These are phyloP conservation scores for Myotis findleyi DNA, from an alignment of 2,797 vertebrate genomes.

Conservation along the genomic window DNA sequence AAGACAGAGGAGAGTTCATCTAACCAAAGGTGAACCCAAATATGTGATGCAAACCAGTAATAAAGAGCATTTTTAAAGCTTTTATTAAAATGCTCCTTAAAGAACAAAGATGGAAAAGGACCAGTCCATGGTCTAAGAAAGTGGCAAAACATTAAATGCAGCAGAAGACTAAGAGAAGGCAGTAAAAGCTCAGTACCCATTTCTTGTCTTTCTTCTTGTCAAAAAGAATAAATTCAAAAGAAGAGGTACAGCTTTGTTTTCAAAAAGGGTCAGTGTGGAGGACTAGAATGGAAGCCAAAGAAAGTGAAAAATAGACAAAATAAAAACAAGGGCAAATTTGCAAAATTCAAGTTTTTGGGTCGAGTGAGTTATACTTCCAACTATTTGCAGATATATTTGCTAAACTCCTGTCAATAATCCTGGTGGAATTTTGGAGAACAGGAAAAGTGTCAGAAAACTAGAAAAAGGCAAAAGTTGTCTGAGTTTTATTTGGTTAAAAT, in stretches of 20 bases:
- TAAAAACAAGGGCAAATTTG: background rate
- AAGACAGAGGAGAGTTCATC: background rate
- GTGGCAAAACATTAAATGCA: background rate
- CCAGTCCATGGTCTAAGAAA: background rate
- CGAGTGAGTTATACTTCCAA: constrained; percentile 23
- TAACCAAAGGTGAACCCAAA: constrained; percentile 1
- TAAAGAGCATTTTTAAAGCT: background rate
- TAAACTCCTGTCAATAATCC: constrained; percentile 11
- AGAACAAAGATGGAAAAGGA: background rate
- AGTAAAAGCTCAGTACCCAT: background rate
- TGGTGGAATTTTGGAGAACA: background rate
- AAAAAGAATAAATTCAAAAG: background rate
- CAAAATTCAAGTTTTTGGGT: background rate
- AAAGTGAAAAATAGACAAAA: background rate
- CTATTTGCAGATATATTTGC: background rate
- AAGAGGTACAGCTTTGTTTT: background rate
- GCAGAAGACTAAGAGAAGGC: background rate
- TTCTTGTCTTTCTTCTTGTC: background rate
- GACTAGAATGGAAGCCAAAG: background rate
- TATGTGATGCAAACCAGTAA: background rate
- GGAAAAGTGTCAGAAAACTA: background rate
- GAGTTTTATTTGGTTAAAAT: constrained; percentile 8
- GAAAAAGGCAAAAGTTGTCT: constrained; percentile 12
- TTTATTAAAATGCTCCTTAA: constrained; percentile 9
- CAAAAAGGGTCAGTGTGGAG: background rate